Evolutionary conservation across 1,140 invertebrate genomes (phyloP).

Genomic region (Pseudomyrmex gracilis): DNA sequence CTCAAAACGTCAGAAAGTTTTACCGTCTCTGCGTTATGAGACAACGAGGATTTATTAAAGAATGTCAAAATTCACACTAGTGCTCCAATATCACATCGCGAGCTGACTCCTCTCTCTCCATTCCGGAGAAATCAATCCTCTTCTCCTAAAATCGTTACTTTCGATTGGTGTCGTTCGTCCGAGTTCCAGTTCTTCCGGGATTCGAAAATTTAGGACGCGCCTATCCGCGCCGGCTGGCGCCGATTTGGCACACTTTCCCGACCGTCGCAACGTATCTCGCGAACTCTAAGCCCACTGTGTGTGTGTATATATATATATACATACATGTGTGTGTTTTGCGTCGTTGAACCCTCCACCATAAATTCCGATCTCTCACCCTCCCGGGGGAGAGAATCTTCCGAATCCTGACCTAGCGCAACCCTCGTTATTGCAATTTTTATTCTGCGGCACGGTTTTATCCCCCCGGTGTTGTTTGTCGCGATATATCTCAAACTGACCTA

Average conservation of each 20-base stretch:
- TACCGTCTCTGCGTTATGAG: neutral
- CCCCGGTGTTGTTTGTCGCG: no score
- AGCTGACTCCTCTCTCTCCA: slow-evolving; percentile 22
- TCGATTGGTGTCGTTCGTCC: neutral
- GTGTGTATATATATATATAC: neutral
- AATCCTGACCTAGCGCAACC: slow-evolving; percentile 63
- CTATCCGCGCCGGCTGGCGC: slow-evolving; percentile 42
- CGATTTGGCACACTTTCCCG: slow-evolving; percentile 64
- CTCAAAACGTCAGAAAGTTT: neutral
- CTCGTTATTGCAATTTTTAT: slow-evolving; percentile 57
- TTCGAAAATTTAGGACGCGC: slow-evolving; percentile 44
- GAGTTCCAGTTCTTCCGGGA: slow-evolving; percentile 28
- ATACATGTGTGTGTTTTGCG: slow-evolving; percentile 17
- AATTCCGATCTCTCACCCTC: slow-evolving; percentile 62
- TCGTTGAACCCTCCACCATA: slow-evolving; percentile 50
- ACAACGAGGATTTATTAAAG: neutral
- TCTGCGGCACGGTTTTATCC: neutral
- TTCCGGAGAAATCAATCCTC: neutral
- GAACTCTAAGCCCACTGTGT: slow-evolving; percentile 45
- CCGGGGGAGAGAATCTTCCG: slow-evolving; percentile 36
- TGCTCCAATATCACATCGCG: neutral
- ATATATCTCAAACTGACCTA: no score
- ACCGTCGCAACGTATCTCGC: slow-evolving; percentile 61
- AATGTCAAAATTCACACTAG: neutral
- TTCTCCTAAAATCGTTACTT: slow-evolving; percentile 39